Evolutionary conservation across 2,888 invertebrate genomes (phyloP), one percentile per base, ranked within the genome.

Genomic region (Zele albiditarsus): DNA sequence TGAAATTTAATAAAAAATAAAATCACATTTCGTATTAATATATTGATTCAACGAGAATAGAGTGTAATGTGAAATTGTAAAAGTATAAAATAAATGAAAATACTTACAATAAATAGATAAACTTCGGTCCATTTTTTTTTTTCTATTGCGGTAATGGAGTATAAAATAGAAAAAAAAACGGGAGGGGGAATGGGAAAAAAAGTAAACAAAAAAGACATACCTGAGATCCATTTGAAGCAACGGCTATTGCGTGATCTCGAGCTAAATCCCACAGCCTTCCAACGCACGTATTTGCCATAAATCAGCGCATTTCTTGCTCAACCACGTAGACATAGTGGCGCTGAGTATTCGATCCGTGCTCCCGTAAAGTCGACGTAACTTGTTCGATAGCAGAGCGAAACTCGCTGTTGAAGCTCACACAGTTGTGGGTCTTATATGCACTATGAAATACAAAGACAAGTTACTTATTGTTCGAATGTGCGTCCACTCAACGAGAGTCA

Each of bases 261-360:
- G 73, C 58, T 62, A 69, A 69, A 69, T 31, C 69, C 63, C 70
- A 63, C 66, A 71, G 58, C 63, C 63, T 74, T 74, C 28, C 62
- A 63, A 46, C 60, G 74, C 80, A 80, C 80, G 80, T 78, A 77
- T 25, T 27, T 71, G 73, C 77, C 70, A 78, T 80, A 80, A 80
- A 80, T 78, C 77, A 78, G 74, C 74, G 80, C 75, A 74, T 75
- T 77, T 77, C 78, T 77, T 76, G 63, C 66, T 49, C 66, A 57
- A 65, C 70, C 74, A 70, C 75, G 75, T 74, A 75, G 71, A 69
- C 62, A 72, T 25, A 69, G 68, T 25, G 46, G 65, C 23, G 42
- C 49, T 31, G 38, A 58, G 67, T 67, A 73, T 73, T 67, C 73
- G 73, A 73, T 73, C 67, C 73, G 57, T 69, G 68, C 33, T n/a